Evolutionary conservation across 2,888 invertebrate genomes (phyloP).

Genomic region (Zaprionus bogoriensis): DNA sequence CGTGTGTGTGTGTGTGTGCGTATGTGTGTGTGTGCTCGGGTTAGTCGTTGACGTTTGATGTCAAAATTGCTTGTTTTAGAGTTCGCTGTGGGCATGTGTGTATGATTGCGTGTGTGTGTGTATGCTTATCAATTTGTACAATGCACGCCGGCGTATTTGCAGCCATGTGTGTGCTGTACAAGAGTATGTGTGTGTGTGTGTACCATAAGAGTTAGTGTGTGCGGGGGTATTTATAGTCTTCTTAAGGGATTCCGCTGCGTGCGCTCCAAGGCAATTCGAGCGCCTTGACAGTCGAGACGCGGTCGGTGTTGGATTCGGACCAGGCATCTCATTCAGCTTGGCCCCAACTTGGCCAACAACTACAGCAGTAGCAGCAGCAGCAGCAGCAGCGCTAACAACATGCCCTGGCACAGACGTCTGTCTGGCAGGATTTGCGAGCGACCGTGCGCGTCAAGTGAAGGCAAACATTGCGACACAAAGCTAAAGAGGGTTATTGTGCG

Average conservation of each 20-base stretch:
- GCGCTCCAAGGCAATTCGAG: conserved; percentile 57
- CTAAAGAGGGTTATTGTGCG: conserved; percentile 61
- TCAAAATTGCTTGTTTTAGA: conserved; percentile 69
- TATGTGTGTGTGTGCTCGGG: conserved; percentile 19
- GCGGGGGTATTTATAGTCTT: conserved; percentile 63
- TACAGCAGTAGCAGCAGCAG: background rate
- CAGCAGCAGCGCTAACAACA: conserved; percentile 5
- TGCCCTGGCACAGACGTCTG: conserved; percentile 39
- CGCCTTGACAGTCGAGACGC: conserved; percentile 33
- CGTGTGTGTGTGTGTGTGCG: conserved; percentile 14
- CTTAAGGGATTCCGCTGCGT: conserved; percentile 69
- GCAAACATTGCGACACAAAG: conserved; percentile 72
- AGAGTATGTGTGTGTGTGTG: conserved; percentile 8
- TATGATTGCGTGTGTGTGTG: conserved; percentile 16
- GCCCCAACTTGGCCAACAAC: too few species aligned
- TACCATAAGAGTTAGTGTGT: background rate
- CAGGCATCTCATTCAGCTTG: conserved; percentile 33
- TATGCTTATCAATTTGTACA: conserved; percentile 56
- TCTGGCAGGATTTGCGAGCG: conserved; percentile 58
- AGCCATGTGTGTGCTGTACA: conserved; percentile 6
- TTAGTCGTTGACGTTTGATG: conserved; percentile 72
- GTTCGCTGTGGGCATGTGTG: conserved; percentile 10
- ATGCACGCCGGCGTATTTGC: conserved; percentile 23
- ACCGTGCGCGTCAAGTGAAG: conserved; percentile 63
- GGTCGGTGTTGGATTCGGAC: conserved; percentile 40